Conservation (phyloP, 1,140 invertebrate species). For the Aphis craccivora region DNA sequence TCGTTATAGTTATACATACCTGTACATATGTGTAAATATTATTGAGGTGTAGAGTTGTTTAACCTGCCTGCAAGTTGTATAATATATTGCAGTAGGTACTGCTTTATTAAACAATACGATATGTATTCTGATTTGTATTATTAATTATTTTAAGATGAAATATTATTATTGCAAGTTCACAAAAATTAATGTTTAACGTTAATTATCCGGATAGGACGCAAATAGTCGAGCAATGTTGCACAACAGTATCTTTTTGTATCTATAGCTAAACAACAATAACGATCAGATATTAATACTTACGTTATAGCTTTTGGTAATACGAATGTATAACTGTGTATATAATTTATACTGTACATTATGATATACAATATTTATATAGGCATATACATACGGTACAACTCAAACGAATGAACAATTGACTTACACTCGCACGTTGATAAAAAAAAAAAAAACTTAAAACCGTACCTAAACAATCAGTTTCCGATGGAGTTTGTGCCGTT, state of each 20-base stretch:
- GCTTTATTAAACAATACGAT: not conserved
- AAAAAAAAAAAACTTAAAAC: not conserved
- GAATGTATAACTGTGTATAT: no score
- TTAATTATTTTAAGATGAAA: not conserved
- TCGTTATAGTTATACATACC: not conserved
- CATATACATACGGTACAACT: no score
- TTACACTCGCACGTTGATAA: not conserved
- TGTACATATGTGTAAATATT: not conserved
- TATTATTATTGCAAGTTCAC: no score
- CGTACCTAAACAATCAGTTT: not conserved
- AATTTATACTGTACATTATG: no score
- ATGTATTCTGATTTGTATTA: not conserved
- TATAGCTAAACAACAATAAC: no score
- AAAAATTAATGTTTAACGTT: no score
- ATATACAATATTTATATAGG: no score
- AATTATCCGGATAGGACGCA: no score
- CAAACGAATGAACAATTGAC: not conserved
- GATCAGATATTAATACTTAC: no score
- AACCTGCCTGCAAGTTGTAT: not conserved
- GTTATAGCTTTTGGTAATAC: no score
- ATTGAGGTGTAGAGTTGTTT: not conserved
- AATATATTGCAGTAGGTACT: not conserved
- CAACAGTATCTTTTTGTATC: no score
- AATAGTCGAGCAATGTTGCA: no score
- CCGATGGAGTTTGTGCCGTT: not conserved